Base-by-base conservation (phyloP, 2,113 vertebrate species). In the Vimba vimba region DNA sequence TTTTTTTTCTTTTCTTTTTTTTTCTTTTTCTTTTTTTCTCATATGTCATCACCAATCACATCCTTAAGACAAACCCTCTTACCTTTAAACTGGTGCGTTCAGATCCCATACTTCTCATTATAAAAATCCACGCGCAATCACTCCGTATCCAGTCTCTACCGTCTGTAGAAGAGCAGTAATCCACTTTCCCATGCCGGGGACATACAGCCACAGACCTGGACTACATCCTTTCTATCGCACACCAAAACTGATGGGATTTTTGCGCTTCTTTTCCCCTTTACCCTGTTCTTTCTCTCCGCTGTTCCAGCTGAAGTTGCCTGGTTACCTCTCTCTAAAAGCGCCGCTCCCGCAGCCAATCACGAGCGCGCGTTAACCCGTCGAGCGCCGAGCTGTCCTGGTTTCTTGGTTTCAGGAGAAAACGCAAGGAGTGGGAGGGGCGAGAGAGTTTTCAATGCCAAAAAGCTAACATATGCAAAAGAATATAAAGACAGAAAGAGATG, bases 271-370 rank as follows among this genome's bases (percentile, higher is more conserved):
- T 77, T 81, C 25, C 60, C 85, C 83, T 89, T 85, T 73, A 68
- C 64, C 55, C 62, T 71, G 83, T 90, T 86, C 90, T 91, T 88
- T 87, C 85, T 87, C 74, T 89, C 80, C 79, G 87, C 87, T 87
- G 88, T 86, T 89, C 88, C 87, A 89, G 91, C 91, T 93, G 94
- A 95, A 95, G 95, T 95, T 96, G 95, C 95, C 95, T 95, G 92
- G 95, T 95, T 96, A 95, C 95, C 94, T 95, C 95, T 93, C 91
- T 94, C 93, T 93, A 89, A 94, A 91, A 92, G 86, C 92, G 91
- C 92, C 92, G 92, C 86, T 89, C 88, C 90, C 86, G 82, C 92
- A 95, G 92, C 95, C 95, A 95, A 96, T 96, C 93, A 93, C 88
- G 50, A 89, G 77, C 57, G 88, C 60, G 25, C 82, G 68, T 96